These are phyloP conservation scores for Kryptopterus vitreolus DNA, from an alignment of 2,797 vertebrate species.

Conservation along the genomic window DNA sequence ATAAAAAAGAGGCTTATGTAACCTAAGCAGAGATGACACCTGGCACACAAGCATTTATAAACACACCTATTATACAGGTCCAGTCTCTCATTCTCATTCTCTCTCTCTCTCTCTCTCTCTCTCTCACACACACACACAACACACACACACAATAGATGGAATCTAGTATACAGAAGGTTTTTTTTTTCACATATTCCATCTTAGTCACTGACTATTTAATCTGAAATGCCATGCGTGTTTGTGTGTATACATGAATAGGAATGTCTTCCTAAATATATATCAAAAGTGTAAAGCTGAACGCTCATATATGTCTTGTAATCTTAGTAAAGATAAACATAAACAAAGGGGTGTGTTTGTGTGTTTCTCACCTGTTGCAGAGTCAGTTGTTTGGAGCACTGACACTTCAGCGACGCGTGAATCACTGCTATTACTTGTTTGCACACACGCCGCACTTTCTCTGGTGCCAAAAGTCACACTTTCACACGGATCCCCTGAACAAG, in stretches of 20 bases:
- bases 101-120: constrained; percentile 8
- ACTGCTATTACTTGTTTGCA: constrained; percentile 74
- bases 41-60: constrained; percentile 37
- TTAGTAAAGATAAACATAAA: background rate
- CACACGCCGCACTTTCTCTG: constrained; percentile 80
- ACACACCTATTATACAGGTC: constrained; percentile 24
- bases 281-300: too few species aligned
- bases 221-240: background rate
- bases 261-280: background rate
- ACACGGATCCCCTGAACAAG: constrained; percentile 74
- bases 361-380: constrained; percentile 70
- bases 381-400: constrained; percentile 43
- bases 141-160: too few species aligned
- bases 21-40: constrained; percentile 72
- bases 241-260: background rate
- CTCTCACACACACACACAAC: background rate
- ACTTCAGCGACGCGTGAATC: constrained; percentile 68
- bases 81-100: background rate
- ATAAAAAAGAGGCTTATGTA: constrained; percentile 71
- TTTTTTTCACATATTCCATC: background rate
- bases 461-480: constrained; percentile 71
- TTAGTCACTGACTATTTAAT: background rate
- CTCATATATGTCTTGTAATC: background rate
- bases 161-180: constrained; percentile 1
- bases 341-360: constrained; percentile 61